These are phyloP conservation scores for Lithobates pipiens DNA, from an alignment of 2,797 vertebrate species.

Conservation along the genomic window DNA sequence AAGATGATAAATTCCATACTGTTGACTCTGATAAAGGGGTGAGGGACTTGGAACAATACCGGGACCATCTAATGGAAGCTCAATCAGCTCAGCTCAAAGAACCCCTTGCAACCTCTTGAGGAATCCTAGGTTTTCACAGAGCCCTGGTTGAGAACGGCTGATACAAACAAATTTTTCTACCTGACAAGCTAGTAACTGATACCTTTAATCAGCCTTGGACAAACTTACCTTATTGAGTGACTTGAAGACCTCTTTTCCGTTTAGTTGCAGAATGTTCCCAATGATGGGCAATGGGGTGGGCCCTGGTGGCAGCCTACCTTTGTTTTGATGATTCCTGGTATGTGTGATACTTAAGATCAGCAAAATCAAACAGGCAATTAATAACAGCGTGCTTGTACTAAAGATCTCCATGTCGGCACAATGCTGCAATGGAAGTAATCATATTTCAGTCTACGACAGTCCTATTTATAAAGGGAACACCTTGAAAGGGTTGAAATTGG, in stretches of 20 bases:
- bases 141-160: too few species aligned
- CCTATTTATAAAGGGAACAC: background rate
- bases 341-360: constrained; percentile 5
- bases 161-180: too few species aligned
- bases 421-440: background rate
- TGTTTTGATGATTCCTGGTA: background rate
- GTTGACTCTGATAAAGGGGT: too few species aligned
- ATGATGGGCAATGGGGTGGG: constrained; percentile 42
- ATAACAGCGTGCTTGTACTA: constrained; percentile 1
- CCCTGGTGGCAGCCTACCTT: constrained; percentile 25
- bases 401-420: constrained; percentile 11
- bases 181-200: background rate
- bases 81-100: too few species aligned
- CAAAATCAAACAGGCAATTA: constrained; percentile 3
- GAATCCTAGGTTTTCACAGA: too few species aligned
- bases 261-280: constrained; percentile 43
- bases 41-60: too few species aligned
- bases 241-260: constrained; percentile 16
- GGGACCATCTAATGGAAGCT: too few species aligned
- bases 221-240: constrained; percentile 30
- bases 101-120: too few species aligned
- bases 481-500: background rate
- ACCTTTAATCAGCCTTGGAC: too few species aligned
- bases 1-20: too few species aligned
- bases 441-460: background rate